These are phyloP conservation scores for Vireo altiloquus DNA, from an alignment of 2,113 vertebrate species.

Conservation along the genomic window DNA sequence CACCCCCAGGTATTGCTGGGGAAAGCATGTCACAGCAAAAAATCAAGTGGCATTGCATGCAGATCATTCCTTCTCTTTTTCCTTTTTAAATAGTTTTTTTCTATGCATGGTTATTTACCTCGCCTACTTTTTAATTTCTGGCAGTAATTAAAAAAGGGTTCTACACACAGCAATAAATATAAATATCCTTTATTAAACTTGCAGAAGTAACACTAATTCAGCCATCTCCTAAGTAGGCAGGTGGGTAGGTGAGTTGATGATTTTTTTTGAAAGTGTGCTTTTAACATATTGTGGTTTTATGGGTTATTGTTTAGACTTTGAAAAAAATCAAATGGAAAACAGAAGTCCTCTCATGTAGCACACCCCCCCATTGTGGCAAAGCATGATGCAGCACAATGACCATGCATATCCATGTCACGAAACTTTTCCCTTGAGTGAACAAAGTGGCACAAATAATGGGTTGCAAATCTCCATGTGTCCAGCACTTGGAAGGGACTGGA, in stretches of 20 bases:
- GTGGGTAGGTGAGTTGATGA: neutral
- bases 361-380: neutral
- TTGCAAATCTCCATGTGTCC: neutral
- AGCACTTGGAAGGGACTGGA: neutral
- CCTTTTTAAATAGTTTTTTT: neutral
- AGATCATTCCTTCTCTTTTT: neutral
- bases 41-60: neutral
- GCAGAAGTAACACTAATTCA: neutral
- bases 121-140: neutral
- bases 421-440: slow-evolving; percentile 3
- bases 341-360: neutral
- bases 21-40: neutral
- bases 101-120: neutral
- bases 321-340: neutral
- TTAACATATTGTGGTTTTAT: neutral
- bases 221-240: neutral
- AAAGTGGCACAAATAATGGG: slow-evolving; percentile 19
- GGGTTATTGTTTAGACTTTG: neutral
- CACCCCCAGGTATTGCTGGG: neutral
- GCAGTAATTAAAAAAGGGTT: neutral
- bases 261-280: neutral
- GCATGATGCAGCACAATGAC: neutral
- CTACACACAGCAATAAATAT: neutral
- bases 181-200: neutral
- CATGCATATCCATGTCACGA: neutral